A percentile compares a stretch with the other conserved stretches of the same genome.
These are phyloP conservation scores for Xenopus borealis DNA, from an alignment of 2,113 vertebrate genomes.

Conservation along the genomic window DNA sequence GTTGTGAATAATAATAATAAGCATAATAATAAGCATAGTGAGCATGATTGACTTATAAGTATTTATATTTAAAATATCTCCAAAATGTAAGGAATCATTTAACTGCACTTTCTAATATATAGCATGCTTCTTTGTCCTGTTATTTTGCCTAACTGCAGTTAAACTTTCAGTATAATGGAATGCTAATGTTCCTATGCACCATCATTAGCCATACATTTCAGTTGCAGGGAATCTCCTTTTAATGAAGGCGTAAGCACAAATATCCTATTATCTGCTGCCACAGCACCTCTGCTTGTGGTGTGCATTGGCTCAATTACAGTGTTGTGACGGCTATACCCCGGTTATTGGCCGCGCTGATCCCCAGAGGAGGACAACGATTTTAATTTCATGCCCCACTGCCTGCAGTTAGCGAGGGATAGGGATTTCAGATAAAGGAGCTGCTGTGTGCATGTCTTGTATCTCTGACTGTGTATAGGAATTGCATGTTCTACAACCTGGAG, in stretches of 20 bases:
- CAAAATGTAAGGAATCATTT: too few species aligned
- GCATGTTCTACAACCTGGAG: slow-evolving; percentile 47
- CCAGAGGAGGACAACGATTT: slow-evolving; percentile 69
- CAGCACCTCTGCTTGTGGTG: slow-evolving; percentile 48
- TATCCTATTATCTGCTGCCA: slow-evolving; percentile 43
- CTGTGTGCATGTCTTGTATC: slow-evolving; percentile 48
- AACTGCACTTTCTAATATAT: too few species aligned
- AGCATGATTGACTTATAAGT: too few species aligned
- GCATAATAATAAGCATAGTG: too few species aligned
- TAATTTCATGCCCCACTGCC: slow-evolving; percentile 83
- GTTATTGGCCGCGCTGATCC: slow-evolving; percentile 63
- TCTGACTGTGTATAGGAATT: slow-evolving; percentile 32
- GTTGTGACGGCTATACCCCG: slow-evolving; percentile 50
- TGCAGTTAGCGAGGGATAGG: slow-evolving; percentile 76
- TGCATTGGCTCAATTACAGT: slow-evolving; percentile 71
- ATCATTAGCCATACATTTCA: not conserved
- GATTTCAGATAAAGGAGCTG: slow-evolving; percentile 59
- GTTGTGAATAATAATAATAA: too few species aligned
- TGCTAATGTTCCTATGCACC: too few species aligned
- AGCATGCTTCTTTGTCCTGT: too few species aligned
- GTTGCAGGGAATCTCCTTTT: slow-evolving; percentile 23
- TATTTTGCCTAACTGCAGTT: too few species aligned
- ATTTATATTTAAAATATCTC: too few species aligned
- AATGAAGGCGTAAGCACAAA: slow-evolving; percentile 29
- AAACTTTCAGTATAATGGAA: too few species aligned